Evolutionary conservation across 2,113 vertebrate species (phyloP), one percentile per base, ranked within the genome.

Genomic region (Corvus moneduloides): DNA sequence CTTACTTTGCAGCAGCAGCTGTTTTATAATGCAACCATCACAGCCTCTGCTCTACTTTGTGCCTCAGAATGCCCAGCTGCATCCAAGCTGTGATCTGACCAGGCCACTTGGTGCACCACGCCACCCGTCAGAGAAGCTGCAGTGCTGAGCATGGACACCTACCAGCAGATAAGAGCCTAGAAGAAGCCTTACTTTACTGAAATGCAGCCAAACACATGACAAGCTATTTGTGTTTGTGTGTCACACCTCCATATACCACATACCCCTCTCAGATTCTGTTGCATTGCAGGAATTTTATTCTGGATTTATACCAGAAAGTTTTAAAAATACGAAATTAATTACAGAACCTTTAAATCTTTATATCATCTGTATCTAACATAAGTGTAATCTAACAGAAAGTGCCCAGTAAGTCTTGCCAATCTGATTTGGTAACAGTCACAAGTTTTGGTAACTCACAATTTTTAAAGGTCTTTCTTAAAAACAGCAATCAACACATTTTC

Each of bases 151-250:
- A 7, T 0, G 2, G 22, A 61, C 20, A 39, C 9, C 78, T 63
- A 54, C 27, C 43, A 17, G 20, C 4, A 24, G 2, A 3, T 4
- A 19, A 58, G 9, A 71, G 54, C 32, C 37, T 58, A 35, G 35
- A 1, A 49, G 28, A 55, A 67, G 39, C 56, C 7, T 41, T 7
- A 5, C 30, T 14, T 49, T 16, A n/a, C 7, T 59, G 51, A 82
- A 75, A 83, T 3, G 55, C 28, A 63, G 52, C 43, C 66, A 85
- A 62, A 92, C 28, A 30, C 21, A 35, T 0, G 14, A 75, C 5
- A 58, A 66, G 39, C 13, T 7, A 3, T 4, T 27, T 0, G 0
- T 8, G 26, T 10, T 24, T 0, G 2, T 33, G 49, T 46, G 48
- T 13, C 37, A 55, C 18, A 82, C 22, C 39, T 24, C 41, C 43